A percentile compares a stretch with the other conserved stretches of the same genome.
Conservation (phyloP, 2,888 invertebrate species). For the Cephus pygmeus region DNA sequence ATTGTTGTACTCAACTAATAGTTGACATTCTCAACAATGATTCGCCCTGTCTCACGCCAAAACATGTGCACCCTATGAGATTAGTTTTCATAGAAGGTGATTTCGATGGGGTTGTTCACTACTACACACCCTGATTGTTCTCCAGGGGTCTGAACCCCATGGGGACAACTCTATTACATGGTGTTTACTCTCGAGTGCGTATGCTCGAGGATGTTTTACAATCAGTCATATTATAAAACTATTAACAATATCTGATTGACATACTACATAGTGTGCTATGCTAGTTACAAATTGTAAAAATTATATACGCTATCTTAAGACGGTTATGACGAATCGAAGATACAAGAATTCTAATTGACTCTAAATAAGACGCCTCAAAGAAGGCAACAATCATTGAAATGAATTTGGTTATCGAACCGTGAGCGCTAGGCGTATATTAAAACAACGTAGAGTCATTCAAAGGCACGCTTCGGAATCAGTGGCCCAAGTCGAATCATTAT, state of each 20-base stretch:
- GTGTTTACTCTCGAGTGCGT: slow-evolving; percentile 45
- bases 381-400: background rate
- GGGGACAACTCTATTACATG: slow-evolving; percentile 52
- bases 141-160: slow-evolving; percentile 38
- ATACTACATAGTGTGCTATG: background rate
- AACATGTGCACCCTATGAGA: slow-evolving; percentile 49
- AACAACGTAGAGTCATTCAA: slow-evolving; percentile 20
- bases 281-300: background rate
- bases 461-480: slow-evolving; percentile 18
- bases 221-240: background rate
- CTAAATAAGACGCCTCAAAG: background rate
- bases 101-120: slow-evolving; percentile 40
- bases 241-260: background rate
- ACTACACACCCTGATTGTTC: slow-evolving; percentile 45
- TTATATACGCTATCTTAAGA: background rate
- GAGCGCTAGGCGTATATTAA: slow-evolving; percentile 7
- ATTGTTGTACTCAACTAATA: background rate
- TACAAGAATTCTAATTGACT: background rate
- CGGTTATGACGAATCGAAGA: background rate
- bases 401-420: background rate
- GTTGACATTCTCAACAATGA: slow-evolving; percentile 10
- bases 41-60: slow-evolving; percentile 33
- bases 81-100: slow-evolving; percentile 57
- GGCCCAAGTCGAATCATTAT: slow-evolving; percentile 56
- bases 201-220: slow-evolving; percentile 16